Base-by-base conservation (phyloP, 2,797 vertebrate genomes). In the Balearica regulorum region DNA sequence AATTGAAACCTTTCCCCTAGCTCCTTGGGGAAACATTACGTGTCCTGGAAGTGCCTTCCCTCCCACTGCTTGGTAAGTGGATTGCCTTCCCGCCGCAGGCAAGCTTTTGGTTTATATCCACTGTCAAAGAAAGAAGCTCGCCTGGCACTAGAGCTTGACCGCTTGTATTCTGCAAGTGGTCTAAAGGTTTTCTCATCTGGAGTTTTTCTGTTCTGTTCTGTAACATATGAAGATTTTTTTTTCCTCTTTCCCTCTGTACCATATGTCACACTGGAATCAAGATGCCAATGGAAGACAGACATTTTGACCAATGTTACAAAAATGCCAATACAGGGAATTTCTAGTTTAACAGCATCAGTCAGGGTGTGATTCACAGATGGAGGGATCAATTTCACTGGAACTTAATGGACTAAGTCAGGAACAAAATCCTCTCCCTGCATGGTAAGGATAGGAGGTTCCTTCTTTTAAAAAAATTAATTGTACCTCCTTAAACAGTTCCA, bases 31-130 rank as follows among this genome's bases (percentile, higher is more conserved):
- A 4, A 69, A 73, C 85, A 71, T 17, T 80, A 25, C 5, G 9
- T 82, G 80, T 91, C 69, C 46, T 83, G 57, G 71, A 92, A 94
- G 92, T 69, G 80, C 20, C 39, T 87, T 92, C 91, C 41, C 49
- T 91, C 86, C 90, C 29, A 13, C 49, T 71, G 65, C 35, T 68
- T 83, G 55, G 75, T 82, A 89, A 97, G 57, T 62, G 48, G 61
- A 93, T 73, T 88, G 46, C n/a, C 43, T 93, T 96, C 72, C 83
- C 94, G 89, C 86, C 78, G 92, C 79, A 84, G 90, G 88, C 64
- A 90, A 39, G 60, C 43, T 92, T 94, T 95, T 83, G 61, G 78
- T 91, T 95, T 78, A 73, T 9, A 87, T 86, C 54, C 72, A 65
- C 75, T 82, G 43, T 81, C 87, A 95, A 95, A 91, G 39, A 95